Evolutionary conservation across 2,113 vertebrate genomes (phyloP).

Genomic region (Psephotus haematonotus): DNA sequence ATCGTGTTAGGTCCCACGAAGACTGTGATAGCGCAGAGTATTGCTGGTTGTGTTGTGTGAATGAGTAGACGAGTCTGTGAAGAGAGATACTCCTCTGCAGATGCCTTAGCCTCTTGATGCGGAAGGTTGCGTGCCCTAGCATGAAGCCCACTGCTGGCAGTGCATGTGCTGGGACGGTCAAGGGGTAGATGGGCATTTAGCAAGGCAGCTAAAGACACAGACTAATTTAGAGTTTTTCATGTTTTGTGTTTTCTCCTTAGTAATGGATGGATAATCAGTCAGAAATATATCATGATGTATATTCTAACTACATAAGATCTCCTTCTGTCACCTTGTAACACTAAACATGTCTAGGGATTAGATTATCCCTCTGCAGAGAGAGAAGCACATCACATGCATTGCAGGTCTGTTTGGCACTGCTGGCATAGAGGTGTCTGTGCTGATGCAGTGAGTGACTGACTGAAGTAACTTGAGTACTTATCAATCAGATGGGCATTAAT

Average conservation of each 20-base stretch:
- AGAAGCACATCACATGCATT: not conserved
- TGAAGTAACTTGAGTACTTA: not conserved
- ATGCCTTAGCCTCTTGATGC: conserved; percentile 71
- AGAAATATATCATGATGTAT: not conserved
- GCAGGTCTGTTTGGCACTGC: not conserved
- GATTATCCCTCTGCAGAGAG: not conserved
- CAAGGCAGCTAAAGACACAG: conserved; percentile 77
- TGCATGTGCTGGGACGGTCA: conserved; percentile 63
- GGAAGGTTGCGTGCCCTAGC: conserved; percentile 8
- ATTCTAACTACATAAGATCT: conserved; percentile 16
- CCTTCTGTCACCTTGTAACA: conserved; percentile 50
- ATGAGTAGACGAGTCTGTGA: conserved; percentile 50
- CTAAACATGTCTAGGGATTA: not conserved
- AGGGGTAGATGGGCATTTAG: conserved; percentile 72
- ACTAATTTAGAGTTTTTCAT: conserved; percentile 50
- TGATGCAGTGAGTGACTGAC: not conserved
- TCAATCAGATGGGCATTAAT: conserved; percentile 22
- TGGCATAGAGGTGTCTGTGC: not conserved
- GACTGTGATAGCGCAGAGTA: conserved; percentile 40
- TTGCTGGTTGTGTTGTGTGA: not conserved
- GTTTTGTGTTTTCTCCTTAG: conserved; percentile 46
- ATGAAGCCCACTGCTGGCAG: conserved; percentile 75
- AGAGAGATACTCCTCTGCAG: conserved; percentile 43
- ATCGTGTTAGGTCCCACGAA: conserved; percentile 60
- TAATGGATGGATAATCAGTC: conserved; percentile 50